Percentiles rank a stretch among this genome's conserved stretches.
phyloP scores from a whole-genome alignment of 2,888 invertebrate species.

The Sipha maydis region DNA sequence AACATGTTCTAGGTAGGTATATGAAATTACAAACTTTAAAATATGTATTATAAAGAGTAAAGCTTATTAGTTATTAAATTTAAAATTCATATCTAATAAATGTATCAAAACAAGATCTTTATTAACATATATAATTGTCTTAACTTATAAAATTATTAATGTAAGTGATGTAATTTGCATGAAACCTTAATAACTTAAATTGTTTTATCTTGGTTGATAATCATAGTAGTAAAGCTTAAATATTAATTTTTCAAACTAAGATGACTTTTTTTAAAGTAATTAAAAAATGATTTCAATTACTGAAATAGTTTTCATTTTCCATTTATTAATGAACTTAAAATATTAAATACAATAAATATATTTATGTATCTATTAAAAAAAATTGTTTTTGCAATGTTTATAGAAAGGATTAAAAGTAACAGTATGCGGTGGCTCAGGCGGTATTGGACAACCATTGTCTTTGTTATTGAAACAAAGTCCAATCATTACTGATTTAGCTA shows the following conservation, averaged over 20 bases:
- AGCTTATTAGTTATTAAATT: too few relatives aligned
- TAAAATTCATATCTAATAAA: too few relatives aligned
- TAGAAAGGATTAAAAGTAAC: slow-evolving; percentile 86
- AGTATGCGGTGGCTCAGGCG: slow-evolving; percentile 95
- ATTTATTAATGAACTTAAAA: neutral
- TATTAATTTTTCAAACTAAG: neutral
- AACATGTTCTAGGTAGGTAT: too few relatives aligned
- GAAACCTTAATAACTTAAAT: neutral
- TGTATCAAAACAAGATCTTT: too few relatives aligned
- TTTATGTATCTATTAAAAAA: neutral
- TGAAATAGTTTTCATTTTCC: too few relatives aligned
- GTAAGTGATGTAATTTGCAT: neutral
- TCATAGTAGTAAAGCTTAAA: neutral
- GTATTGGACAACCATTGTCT: slow-evolving; percentile 96
- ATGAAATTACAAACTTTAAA: too few relatives aligned
- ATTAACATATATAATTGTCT: neutral
- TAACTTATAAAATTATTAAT: neutral
- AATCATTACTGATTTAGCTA: slow-evolving; percentile 81
- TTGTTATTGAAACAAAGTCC: slow-evolving; percentile 91
- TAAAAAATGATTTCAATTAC: too few relatives aligned
- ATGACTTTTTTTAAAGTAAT: too few relatives aligned
- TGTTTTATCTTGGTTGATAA: neutral
- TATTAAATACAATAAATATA: too few relatives aligned
- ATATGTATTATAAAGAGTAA: too few relatives aligned
- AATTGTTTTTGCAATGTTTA: slow-evolving; percentile 6